These are phyloP conservation scores for Ganaspis sp. DNA, from an alignment of 1,140 invertebrate species.

Conservation along the genomic window DNA sequence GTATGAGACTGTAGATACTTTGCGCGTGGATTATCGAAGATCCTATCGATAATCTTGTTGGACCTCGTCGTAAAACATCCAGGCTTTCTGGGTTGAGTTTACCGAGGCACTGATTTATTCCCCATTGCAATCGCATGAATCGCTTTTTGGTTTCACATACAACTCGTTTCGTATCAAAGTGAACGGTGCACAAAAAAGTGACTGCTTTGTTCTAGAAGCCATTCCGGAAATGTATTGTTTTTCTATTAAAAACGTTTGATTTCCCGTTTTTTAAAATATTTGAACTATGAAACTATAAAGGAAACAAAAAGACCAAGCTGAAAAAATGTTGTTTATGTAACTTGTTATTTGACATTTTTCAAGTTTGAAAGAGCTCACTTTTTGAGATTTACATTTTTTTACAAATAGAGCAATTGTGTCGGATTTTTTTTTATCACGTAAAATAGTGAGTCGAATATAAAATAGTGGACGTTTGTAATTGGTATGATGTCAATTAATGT, in stretches of 20 bases:
- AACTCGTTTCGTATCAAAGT: conserved; percentile 36
- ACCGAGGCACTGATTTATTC: conserved; percentile 20
- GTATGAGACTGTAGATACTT: not conserved
- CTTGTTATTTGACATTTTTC: no score
- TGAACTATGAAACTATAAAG: not conserved
- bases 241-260: not conserved
- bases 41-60: conserved; percentile 29
- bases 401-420: no score
- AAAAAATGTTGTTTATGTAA: not conserved
- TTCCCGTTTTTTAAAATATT: not conserved
- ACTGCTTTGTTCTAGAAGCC: conserved; percentile 32
- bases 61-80: conserved; percentile 20
- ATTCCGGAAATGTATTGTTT: conserved; percentile 19
- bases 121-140: conserved; percentile 25
- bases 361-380: no score
- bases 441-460: no score
- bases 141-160: conserved; percentile 17
- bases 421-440: no score
- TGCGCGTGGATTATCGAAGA: conserved; percentile 24
- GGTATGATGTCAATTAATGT: no score
- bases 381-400: no score
- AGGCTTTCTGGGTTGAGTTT: conserved; percentile 13
- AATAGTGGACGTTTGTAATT: no score
- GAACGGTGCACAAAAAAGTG: conserved; percentile 12
- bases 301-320: not conserved